A percentile compares a stretch with the other conserved stretches of the same genome.
These are phyloP conservation scores for Mesembrinibis cayennensis DNA, from an alignment of 2,113 vertebrate species.

Conservation along the genomic window DNA sequence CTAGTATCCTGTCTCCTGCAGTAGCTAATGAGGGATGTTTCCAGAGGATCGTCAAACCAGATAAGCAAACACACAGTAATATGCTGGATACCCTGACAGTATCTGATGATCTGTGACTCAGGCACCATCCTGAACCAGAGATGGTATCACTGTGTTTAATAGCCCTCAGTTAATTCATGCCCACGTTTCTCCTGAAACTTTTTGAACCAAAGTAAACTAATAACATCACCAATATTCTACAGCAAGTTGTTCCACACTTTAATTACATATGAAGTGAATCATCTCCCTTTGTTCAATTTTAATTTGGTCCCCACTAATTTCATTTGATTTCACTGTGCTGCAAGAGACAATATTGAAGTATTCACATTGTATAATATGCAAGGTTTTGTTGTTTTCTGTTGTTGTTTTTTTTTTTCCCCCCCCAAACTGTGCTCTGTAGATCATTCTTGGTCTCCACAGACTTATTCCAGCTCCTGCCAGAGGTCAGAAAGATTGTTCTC, in stretches of 20 bases:
- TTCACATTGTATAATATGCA: neutral
- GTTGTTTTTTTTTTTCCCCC: too few relatives aligned
- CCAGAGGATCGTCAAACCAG: neutral
- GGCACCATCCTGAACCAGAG: neutral
- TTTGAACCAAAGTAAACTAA: neutral
- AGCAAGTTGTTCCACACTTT: neutral
- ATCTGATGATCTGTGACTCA: neutral
- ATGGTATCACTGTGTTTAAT: fast-evolving
- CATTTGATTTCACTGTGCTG: neutral
- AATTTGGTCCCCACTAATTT: neutral
- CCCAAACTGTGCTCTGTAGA: neutral
- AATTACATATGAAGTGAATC: neutral
- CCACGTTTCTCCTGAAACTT: neutral
- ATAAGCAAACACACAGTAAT: neutral
- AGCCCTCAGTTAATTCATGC: neutral
- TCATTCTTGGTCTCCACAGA: neutral
- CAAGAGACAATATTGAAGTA: neutral
- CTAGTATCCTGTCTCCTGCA: neutral
- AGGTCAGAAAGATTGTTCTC: neutral
- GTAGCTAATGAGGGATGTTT: neutral
- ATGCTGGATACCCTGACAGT: neutral
- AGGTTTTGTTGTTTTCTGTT: neutral
- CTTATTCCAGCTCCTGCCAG: neutral
- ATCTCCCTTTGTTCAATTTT: neutral
- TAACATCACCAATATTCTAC: neutral